These are phyloP conservation scores for Lydus trimaculatus DNA, from an alignment of 2,888 invertebrate genomes.

Conservation along the genomic window DNA sequence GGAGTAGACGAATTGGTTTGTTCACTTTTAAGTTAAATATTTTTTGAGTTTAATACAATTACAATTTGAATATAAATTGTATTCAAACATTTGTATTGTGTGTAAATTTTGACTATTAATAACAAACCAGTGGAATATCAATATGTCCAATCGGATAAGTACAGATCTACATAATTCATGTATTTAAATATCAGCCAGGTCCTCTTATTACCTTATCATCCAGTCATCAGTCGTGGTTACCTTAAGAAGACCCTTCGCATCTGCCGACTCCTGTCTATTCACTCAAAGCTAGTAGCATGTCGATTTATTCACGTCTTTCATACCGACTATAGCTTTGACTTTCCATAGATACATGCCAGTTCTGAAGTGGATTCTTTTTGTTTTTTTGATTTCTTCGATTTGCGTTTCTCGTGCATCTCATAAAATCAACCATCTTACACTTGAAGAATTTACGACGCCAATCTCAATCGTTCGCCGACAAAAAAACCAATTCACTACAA, in stretches of 20 bases:
- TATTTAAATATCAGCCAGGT: slow-evolving; percentile 60
- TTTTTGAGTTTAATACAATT: slow-evolving; percentile 43
- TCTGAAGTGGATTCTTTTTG: neutral
- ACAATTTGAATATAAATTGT: slow-evolving; percentile 60
- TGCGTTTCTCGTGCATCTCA: slow-evolving; percentile 30
- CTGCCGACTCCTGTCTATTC: slow-evolving; percentile 40
- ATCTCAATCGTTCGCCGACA: slow-evolving; percentile 20
- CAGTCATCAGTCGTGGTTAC: slow-evolving; percentile 50
- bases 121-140: slow-evolving; percentile 60
- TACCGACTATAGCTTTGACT: slow-evolving; percentile 20
- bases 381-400: slow-evolving; percentile 14
- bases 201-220: slow-evolving; percentile 61
- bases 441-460: slow-evolving; percentile 27
- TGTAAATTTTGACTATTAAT: slow-evolving; percentile 62
- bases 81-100: slow-evolving; percentile 60
- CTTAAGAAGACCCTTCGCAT: slow-evolving; percentile 33
- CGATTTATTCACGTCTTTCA: slow-evolving; percentile 27
- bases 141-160: slow-evolving; percentile 62
- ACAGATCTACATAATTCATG: slow-evolving; percentile 62
- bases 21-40: neutral
- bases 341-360: slow-evolving; percentile 14
- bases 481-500: neutral
- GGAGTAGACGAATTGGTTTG: neutral
- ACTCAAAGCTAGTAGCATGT: slow-evolving; percentile 26
- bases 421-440: slow-evolving; percentile 27